Conservation (phyloP, 2,888 invertebrate genomes). For the Arctia plantaginis region DNA sequence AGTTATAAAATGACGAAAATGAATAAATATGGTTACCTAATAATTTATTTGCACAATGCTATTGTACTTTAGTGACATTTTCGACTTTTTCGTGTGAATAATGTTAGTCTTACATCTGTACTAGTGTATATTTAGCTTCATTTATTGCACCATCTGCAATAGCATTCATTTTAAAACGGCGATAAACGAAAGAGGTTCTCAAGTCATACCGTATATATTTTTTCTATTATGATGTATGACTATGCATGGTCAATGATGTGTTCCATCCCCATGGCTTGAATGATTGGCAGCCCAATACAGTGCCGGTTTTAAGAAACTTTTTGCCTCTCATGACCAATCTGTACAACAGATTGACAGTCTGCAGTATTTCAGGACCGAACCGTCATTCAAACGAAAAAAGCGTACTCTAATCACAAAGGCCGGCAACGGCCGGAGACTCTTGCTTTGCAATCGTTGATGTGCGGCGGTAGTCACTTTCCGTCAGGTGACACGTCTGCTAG, state of each 20-base stretch:
- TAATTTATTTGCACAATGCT: not conserved
- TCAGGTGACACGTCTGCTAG: no score
- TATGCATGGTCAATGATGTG: not conserved
- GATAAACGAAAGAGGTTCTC: not conserved
- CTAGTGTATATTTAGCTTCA: not conserved
- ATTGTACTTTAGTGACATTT: not conserved
- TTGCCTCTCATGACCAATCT: not conserved
- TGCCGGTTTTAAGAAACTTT: not conserved
- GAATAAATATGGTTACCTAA: not conserved
- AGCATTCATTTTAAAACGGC: not conserved
- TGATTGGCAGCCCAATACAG: not conserved
- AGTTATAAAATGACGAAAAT: not conserved
- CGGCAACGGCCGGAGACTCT: not conserved
- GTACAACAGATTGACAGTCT: not conserved
- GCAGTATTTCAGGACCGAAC: not conserved
- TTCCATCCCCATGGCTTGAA: not conserved
- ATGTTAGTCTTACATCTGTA: not conserved
- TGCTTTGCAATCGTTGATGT: no score
- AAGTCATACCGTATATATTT: not conserved
- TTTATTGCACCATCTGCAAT: not conserved
- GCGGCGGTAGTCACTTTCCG: no score
- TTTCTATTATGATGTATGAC: not conserved
- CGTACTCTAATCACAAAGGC: not conserved
- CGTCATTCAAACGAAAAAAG: not conserved
- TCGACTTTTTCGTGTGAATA: not conserved